Evolutionary conservation across 2,888 invertebrate genomes (phyloP), one percentile per base, ranked within the genome.

Genomic region (Agrochola lychnidis): DNA sequence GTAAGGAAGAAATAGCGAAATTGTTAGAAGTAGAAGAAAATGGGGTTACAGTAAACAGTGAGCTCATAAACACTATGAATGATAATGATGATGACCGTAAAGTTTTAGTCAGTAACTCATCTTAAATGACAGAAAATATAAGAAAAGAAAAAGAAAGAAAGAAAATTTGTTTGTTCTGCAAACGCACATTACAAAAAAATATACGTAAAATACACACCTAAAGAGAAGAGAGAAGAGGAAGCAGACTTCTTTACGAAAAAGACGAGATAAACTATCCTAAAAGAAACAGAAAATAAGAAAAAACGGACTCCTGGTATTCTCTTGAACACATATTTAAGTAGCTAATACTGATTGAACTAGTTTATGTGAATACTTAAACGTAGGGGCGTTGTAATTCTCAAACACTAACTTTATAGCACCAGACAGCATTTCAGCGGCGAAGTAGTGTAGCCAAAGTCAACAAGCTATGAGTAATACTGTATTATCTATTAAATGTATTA

Each of bases 401-500:
- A 64, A 40, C 4, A 36, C 36, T 45, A 59, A 64, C 53, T 25
- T 57, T 53, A 59, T 45, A 64, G 30, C 19, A 22, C 57, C 10
- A 22, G 14, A 14, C 22, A 61, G 25, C 19, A 40, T 66, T 61
- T 61, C 36, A 61, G n/a, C 4, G 6, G 22, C 0, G 12, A 3
- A 40, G 6, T 30, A 25, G 42, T 14, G 14, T 30, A 19, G 19
- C 9, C 42, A 51, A 16, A 45, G 2, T 19, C 5, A 36, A 62
- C 56, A 68, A 30, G 48, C 19, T 36, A 2, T 10, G 10, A 42
- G 4, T 48, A 51, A 25, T n/a, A 75, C 25, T 36, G 4, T 74
- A n/a, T 45, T 74, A n/a, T 45, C n/a, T 36, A 80, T 53, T 16
- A 53, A 25, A 42, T 48, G 36, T 45, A 73, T 16, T n/a, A 53